Evolutionary conservation across 2,113 vertebrate species (phyloP), one percentile per base, ranked within the genome.

Genomic region (Percopsis transmontana): DNA sequence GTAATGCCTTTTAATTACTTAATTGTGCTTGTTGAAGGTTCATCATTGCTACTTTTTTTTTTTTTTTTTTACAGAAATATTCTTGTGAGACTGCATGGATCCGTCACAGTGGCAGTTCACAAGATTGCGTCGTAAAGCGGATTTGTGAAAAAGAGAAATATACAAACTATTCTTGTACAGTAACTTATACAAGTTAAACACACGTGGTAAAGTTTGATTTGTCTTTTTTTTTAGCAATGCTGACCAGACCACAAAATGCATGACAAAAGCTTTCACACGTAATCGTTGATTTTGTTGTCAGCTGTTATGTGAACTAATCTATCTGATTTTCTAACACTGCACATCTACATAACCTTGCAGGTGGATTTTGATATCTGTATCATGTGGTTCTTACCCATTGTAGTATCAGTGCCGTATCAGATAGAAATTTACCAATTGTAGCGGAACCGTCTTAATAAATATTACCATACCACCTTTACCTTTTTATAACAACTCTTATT

Each of bases 61-160:
- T 14, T 76, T 8, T 57, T 75, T 78, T 73, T 54, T 74, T 73
- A 23, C 69, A 99, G 97, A 79, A 99, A 95, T 45, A 93, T 99
- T 70, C 91, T 98, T 91, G 94, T 99, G 90, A 95, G 95, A 90
- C 95, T 89, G 61, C 97, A 98, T 0, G 96, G 96, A 53, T 92
- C 89, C 84, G 94, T 98, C 90, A 99, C 96, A 0, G 90, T 98
- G 19, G 96, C 96, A 5, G 94, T 99, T 70, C 96, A 98, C 86
- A 99, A 99, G 82, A 93, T 99, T 85, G 89, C 94, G 14, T 95
- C 95, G 7, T 97, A 91, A 96, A 70, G 62, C 13, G 14, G 20
- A 12, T 16, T 16, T 16, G 15, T 16, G 42, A 16, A 41, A 12
- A 41, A 61, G 40, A 9, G 6, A 21, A 10, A 11, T 1, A 19